A percentile compares a stretch with the other conserved stretches of the same genome.
phyloP scores from a whole-genome alignment of 2,888 invertebrate genomes.

The Oxystoma pomonae region DNA sequence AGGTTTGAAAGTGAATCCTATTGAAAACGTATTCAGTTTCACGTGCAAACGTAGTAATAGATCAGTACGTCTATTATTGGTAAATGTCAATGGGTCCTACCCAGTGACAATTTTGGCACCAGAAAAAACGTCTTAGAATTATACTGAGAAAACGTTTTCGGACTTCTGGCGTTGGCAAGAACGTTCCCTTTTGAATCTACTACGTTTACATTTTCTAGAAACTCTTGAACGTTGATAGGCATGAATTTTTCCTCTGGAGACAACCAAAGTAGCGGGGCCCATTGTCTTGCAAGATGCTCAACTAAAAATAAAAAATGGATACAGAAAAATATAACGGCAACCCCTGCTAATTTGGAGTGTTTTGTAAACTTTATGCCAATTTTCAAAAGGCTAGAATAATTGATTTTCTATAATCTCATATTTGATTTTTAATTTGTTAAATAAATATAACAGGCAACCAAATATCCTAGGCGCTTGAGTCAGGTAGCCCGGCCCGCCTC shows the following conservation, averaged over 20 bases:
- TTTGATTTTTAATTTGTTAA: neutral
- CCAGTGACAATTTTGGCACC: constrained; percentile 50
- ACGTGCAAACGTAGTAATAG: too few species aligned
- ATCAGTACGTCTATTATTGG: too few species aligned
- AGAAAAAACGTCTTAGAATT: constrained; percentile 46
- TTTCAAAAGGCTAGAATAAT: neutral
- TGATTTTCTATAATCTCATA: too few species aligned
- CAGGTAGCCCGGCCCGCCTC: too few species aligned
- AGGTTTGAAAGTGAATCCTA: too few species aligned
- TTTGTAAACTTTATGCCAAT: too few species aligned
- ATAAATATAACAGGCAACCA: too few species aligned
- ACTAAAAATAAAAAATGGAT: constrained; percentile 32
- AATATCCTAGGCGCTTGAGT: too few species aligned
- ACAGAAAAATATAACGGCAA: too few species aligned
- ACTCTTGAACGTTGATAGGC: constrained; percentile 59
- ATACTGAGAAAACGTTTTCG: constrained; percentile 18
- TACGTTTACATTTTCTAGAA: constrained; percentile 54
- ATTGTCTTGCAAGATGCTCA: constrained; percentile 51
- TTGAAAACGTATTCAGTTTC: too few species aligned
- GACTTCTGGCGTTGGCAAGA: constrained; percentile 15
- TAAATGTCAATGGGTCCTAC: too few species aligned
- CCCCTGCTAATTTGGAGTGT: too few species aligned
- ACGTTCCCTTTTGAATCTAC: constrained; percentile 35
- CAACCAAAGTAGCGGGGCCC: constrained; percentile 65
- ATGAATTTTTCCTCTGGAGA: constrained; percentile 62